Evolutionary conservation across 2,113 vertebrate species (phyloP).

Genomic region (Oostethus manadensis): DNA sequence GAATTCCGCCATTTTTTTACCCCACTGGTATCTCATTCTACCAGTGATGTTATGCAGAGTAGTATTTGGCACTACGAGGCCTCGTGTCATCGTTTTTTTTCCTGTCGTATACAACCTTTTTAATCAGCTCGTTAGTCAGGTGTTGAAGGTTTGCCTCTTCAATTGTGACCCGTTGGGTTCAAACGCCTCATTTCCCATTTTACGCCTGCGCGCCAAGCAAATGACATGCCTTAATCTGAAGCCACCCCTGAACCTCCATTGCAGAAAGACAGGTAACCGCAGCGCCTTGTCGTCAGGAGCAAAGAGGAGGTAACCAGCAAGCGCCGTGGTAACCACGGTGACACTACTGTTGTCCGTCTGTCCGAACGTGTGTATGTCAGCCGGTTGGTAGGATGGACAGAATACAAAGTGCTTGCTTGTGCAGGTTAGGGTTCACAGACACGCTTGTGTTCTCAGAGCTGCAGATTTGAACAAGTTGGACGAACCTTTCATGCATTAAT

Average conservation of each 20-base stretch:
- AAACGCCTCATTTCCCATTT: neutral
- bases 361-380: constrained; percentile 38
- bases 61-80: neutral
- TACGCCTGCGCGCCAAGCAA: constrained; percentile 1
- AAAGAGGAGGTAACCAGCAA: constrained; percentile 70
- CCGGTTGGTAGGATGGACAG: constrained; percentile 25
- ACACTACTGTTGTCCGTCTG: constrained; percentile 45
- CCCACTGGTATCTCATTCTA: neutral
- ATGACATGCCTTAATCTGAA: constrained; percentile 49
- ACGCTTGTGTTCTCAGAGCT: constrained; percentile 28
- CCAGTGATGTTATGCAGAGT: neutral
- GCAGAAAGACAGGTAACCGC: constrained; percentile 68
- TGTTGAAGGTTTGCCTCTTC: neutral
- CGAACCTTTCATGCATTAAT: constrained; percentile 11
- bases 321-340: constrained; percentile 45
- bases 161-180: neutral
- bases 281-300: constrained; percentile 49
- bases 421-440: constrained; percentile 24
- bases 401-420: constrained; percentile 21
- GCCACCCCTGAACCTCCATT: constrained; percentile 50
- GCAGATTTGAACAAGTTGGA: constrained; percentile 25
- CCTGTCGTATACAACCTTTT: neutral
- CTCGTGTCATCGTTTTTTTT: neutral
- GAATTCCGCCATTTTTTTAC: neutral
- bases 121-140: neutral